phyloP scores from a whole-genome alignment of 2,888 invertebrate species.

The Dryomyza anilis region DNA sequence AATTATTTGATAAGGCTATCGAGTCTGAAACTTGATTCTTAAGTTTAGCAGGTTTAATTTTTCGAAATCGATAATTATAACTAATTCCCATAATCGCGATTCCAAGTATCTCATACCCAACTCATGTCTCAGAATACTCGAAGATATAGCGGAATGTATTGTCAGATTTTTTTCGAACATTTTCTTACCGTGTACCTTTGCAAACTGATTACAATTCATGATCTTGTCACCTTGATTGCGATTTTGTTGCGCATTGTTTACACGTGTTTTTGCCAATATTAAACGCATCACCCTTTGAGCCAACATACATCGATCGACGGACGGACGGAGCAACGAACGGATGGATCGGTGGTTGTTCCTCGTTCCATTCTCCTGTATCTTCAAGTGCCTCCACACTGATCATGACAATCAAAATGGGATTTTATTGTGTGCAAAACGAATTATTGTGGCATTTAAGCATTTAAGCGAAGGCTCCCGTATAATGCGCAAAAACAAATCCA shows the following conservation, averaged over 20 bases:
- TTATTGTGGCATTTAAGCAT: slow-evolving; percentile 31
- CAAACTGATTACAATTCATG: background rate
- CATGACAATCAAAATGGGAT: slow-evolving; percentile 7
- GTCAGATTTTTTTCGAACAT: background rate
- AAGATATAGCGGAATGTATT: background rate
- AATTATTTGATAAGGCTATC: background rate
- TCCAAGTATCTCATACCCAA: background rate
- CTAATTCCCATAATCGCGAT: background rate
- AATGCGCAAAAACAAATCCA: background rate
- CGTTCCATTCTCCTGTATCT: no score
- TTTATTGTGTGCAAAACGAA: slow-evolving; percentile 31
- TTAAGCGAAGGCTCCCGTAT: background rate
- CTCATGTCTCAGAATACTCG: background rate
- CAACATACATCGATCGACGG: background rate
- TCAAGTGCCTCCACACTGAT: no score
- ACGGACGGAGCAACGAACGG: background rate
- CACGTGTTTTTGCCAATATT: slow-evolving; percentile 11
- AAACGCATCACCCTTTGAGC: background rate
- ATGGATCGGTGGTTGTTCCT: background rate
- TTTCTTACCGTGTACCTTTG: background rate
- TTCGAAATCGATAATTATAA: background rate
- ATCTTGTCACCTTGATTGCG: background rate
- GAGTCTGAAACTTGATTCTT: no score
- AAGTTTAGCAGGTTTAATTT: no score
- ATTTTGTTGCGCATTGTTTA: slow-evolving; percentile 1